These are phyloP conservation scores for Poeciliopsis turneri DNA, from an alignment of 2,797 vertebrate species.

Conservation along the genomic window DNA sequence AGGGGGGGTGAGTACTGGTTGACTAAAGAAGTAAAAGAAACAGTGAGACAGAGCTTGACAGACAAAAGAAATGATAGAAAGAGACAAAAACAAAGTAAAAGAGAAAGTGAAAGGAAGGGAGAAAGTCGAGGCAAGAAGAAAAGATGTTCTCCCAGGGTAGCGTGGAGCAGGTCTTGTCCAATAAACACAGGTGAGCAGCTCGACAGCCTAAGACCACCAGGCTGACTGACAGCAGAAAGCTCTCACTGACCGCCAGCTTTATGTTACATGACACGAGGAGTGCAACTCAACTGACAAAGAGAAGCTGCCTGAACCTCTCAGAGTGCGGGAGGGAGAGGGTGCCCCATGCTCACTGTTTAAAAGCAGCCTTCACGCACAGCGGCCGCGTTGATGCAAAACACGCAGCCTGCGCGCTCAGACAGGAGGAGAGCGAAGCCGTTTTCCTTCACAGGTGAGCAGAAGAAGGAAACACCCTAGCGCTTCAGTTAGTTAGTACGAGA, in stretches of 20 bases:
- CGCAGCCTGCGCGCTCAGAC: constrained; percentile 50
- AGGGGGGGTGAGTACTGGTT: constrained; percentile 13
- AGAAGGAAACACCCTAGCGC: constrained; percentile 70
- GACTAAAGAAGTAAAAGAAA: constrained; percentile 47
- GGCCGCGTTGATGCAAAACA: constrained; percentile 53
- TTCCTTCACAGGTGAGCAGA: constrained; percentile 82
- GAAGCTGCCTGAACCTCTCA: constrained; percentile 57
- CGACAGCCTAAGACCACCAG: constrained; percentile 76
- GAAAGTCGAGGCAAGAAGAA: constrained; percentile 63
- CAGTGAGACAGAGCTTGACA: constrained; percentile 38
- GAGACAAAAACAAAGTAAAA: constrained; percentile 57
- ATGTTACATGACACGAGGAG: constrained; percentile 84
- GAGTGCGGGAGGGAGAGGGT: constrained; percentile 27
- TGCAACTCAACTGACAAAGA: constrained; percentile 77
- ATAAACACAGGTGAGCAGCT: constrained; percentile 81
- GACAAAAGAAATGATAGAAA: constrained; percentile 53
- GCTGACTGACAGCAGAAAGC: constrained; percentile 83
- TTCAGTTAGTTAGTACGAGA: constrained; percentile 70
- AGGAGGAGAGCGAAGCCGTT: constrained; percentile 51
- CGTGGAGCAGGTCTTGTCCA: constrained; percentile 72
- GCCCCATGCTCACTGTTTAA: constrained; percentile 49
- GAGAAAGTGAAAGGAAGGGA: constrained; percentile 45
- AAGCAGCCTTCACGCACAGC: constrained; percentile 43
- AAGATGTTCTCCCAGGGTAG: constrained; percentile 76
- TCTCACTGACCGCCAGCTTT: constrained; percentile 79